These are phyloP conservation scores for Drosophila saltans DNA, from an alignment of 1,140 invertebrate species.

Conservation along the genomic window DNA sequence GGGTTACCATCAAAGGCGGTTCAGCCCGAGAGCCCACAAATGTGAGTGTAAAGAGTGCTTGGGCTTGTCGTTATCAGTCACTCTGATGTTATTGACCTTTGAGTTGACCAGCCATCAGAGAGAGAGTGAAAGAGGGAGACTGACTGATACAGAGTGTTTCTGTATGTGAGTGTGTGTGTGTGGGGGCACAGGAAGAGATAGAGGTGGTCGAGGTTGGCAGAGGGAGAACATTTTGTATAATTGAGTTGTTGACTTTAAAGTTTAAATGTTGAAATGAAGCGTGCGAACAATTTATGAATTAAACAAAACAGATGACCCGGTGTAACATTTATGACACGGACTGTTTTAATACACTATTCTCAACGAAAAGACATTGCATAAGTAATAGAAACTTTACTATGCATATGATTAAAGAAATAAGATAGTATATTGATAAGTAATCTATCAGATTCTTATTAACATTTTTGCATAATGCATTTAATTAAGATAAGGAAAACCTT, in stretches of 20 bases:
- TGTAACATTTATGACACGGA: neutral
- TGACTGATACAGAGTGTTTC: neutral
- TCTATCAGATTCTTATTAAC: too few species aligned
- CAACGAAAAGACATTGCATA: too few species aligned
- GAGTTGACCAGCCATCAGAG: neutral
- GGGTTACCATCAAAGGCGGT: conserved; percentile 15
- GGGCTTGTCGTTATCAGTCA: conserved; percentile 31
- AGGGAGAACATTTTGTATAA: neutral
- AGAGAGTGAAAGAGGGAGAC: neutral
- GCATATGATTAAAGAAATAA: too few species aligned
- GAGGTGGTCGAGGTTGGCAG: neutral
- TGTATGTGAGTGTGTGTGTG: neutral
- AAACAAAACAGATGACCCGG: neutral
- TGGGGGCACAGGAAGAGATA: neutral
- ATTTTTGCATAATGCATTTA: neutral
- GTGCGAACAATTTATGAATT: neutral
- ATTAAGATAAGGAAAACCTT: neutral
- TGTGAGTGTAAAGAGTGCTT: conserved; percentile 15
- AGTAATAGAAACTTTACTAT: too few species aligned
- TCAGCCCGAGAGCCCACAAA: neutral
- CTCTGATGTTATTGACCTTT: conserved; percentile 57
- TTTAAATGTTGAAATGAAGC: conserved; percentile 1
- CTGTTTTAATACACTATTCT: neutral
- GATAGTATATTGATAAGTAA: too few species aligned
- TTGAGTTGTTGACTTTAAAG: conserved; percentile 9